A percentile compares a stretch with the other conserved stretches of the same genome.
Conservation (phyloP, 1,140 invertebrate genomes). For the Saxidomus purpurata region DNA sequence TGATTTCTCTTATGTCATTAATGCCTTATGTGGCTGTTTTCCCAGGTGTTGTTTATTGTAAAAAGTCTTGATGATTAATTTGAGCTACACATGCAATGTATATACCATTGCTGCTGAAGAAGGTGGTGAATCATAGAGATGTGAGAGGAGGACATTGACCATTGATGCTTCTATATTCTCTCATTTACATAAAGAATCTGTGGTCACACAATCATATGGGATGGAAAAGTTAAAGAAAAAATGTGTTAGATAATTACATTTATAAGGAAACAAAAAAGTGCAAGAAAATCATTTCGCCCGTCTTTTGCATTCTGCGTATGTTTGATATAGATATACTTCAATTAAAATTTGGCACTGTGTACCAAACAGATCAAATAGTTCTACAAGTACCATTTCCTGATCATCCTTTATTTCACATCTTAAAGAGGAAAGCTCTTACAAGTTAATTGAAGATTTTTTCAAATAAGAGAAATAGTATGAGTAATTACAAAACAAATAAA, state of each 20-base stretch:
- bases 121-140: neutral
- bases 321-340: neutral
- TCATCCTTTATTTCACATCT: neutral
- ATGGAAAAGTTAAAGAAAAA: too few species aligned
- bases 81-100: slow-evolving; percentile 4
- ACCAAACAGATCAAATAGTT: neutral
- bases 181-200: too few species aligned
- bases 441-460: neutral
- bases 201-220: too few species aligned
- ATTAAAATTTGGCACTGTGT: neutral
- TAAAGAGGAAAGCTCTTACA: neutral
- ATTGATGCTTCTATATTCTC: neutral
- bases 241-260: too few species aligned
- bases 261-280: too few species aligned
- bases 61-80: slow-evolving; percentile 29
- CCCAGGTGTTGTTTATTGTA: slow-evolving; percentile 27
- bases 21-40: neutral
- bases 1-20: slow-evolving; percentile 15
- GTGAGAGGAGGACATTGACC: slow-evolving; percentile 13
- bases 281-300: too few species aligned
- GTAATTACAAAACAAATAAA: too few species aligned
- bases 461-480: too few species aligned
- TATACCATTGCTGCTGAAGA: neutral
- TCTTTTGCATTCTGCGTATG: neutral
- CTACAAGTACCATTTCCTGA: neutral